Conservation (phyloP, 1,140 invertebrate species). For the Aplysia californica region DNA sequence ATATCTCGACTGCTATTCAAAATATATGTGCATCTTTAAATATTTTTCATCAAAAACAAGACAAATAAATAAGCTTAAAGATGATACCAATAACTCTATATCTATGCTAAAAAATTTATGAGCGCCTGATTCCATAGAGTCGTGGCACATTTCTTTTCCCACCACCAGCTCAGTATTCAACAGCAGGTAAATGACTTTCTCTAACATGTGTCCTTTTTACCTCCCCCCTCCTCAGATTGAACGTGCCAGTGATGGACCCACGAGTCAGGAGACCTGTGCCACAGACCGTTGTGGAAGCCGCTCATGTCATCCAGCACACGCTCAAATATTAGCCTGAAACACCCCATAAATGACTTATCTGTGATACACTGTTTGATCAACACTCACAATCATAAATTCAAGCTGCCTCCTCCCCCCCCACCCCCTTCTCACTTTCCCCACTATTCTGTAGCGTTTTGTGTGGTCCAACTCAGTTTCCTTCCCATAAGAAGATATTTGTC, state of each 20-base stretch:
- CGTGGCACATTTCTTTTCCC: background rate
- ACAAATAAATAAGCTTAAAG: too few species aligned
- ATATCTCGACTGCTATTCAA: background rate
- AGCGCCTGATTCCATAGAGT: too few species aligned
- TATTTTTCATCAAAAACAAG: too few species aligned
- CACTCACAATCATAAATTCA: background rate
- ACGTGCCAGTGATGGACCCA: conserved; percentile 54
- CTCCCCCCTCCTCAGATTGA: conserved; percentile 45
- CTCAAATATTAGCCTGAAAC: background rate
- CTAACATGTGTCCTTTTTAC: background rate
- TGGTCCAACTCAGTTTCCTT: too few species aligned
- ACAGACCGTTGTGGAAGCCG: conserved; percentile 54
- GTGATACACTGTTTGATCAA: background rate
- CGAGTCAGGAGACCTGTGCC: conserved; percentile 44
- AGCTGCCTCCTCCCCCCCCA: background rate
- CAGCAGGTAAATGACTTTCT: too few species aligned
- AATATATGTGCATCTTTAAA: background rate
- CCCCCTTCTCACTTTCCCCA: too few species aligned
- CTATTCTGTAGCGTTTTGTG: too few species aligned
- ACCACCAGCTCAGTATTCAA: background rate
- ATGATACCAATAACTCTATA: too few species aligned
- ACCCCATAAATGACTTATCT: background rate
- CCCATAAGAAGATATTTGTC: too few species aligned
- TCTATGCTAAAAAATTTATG: too few species aligned
- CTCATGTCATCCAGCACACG: conserved; percentile 50